A percentile compares a stretch with the other conserved stretches of the same genome.
Conservation (phyloP, 2,113 vertebrate species). For the Laticauda colubrina region DNA sequence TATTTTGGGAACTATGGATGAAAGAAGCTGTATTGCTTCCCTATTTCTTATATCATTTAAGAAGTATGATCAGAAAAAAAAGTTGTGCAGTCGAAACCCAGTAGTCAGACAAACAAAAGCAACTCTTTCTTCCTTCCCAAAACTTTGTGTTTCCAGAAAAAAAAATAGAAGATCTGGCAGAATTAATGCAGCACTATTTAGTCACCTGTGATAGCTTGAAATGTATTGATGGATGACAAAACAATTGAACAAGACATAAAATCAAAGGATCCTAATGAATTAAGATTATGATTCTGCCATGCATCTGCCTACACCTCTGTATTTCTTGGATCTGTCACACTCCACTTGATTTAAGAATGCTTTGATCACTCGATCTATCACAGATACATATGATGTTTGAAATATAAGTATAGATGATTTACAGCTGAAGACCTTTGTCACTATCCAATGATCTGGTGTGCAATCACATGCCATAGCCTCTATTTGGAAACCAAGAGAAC, state of each 20-base stretch:
- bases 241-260: not conserved
- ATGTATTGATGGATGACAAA: not conserved
- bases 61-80: not conserved
- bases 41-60: conserved; percentile 24
- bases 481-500: not conserved
- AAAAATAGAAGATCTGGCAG: not conserved
- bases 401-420: not conserved
- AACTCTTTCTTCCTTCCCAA: not conserved
- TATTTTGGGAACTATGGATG: conserved; percentile 21
- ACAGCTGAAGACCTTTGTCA: not conserved
- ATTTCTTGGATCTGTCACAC: not conserved
- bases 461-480: not conserved
- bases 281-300: not conserved
- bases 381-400: not conserved
- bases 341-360: not conserved
- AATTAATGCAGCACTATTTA: not conserved
- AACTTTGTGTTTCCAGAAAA: not conserved
- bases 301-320: not conserved
- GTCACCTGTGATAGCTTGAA: not conserved
- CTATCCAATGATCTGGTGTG: not conserved
- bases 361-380: not conserved
- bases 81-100: not conserved
- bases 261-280: not conserved
- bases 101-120: not conserved
- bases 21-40: not conserved